Conservation (phyloP, 2,797 vertebrate genomes). For the Hybognathus amarus region DNA sequence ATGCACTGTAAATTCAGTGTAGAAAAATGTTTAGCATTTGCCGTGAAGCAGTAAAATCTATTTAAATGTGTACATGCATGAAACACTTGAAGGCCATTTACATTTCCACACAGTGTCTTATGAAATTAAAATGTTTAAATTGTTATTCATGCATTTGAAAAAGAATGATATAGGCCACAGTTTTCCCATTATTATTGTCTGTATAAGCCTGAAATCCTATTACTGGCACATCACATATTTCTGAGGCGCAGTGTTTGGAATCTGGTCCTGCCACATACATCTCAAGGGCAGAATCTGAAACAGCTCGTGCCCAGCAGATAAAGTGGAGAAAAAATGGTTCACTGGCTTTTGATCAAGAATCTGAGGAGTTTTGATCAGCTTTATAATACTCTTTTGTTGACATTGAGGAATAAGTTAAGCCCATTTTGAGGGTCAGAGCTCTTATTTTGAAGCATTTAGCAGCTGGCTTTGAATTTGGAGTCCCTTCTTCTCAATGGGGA, state of each 20-base stretch:
- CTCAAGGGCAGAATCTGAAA: slow-evolving; percentile 59
- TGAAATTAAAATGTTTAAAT: slow-evolving; percentile 14
- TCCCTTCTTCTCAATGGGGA: slow-evolving; percentile 65
- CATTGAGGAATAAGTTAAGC: slow-evolving; percentile 69
- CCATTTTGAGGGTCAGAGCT: slow-evolving; percentile 64
- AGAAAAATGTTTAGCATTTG: slow-evolving; percentile 32
- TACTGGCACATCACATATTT: slow-evolving; percentile 34
- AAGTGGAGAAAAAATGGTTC: slow-evolving; percentile 67
- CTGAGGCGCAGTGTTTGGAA: slow-evolving; percentile 40
- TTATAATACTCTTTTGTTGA: slow-evolving; percentile 66
- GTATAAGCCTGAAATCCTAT: slow-evolving; percentile 38
- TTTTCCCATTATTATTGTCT: slow-evolving; percentile 27
- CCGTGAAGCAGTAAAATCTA: slow-evolving; percentile 23
- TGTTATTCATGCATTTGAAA: slow-evolving; percentile 14
- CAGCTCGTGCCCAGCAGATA: slow-evolving; percentile 67
- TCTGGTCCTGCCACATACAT: slow-evolving; percentile 32
- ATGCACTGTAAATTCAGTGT: slow-evolving; percentile 44
- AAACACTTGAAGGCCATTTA: slow-evolving; percentile 32
- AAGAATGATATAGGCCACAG: not conserved
- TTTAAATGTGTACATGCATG: slow-evolving; percentile 40
- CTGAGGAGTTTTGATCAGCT: slow-evolving; percentile 74
- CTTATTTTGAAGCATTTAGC: slow-evolving; percentile 68
- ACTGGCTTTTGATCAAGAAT: slow-evolving; percentile 70
- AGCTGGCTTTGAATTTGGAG: slow-evolving; percentile 50
- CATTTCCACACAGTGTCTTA: not conserved